Percentiles rank a stretch among this genome's conserved stretches.
phyloP scores from a whole-genome alignment of 2,888 invertebrate genomes.

The Steinernema hermaphroditum region DNA sequence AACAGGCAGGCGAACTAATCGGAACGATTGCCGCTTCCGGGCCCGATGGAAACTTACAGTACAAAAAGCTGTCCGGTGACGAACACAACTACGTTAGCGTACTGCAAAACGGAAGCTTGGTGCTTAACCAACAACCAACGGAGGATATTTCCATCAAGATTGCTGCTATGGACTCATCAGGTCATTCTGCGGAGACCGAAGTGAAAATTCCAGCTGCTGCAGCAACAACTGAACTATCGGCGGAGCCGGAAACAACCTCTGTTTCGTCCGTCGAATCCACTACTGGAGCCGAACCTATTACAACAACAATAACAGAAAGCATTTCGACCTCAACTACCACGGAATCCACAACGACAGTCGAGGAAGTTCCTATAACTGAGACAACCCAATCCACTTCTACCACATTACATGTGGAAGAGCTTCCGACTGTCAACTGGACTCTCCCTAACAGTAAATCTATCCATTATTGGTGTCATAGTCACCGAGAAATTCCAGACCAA shows the following conservation, averaged over 20 bases:
- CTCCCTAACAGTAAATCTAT: not conserved
- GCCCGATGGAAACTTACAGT: not conserved
- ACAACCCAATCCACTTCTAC: not conserved
- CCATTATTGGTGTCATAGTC: not conserved
- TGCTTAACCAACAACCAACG: not conserved
- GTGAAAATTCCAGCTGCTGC: not conserved
- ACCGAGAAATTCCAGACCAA: not conserved
- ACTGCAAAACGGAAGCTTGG: not conserved
- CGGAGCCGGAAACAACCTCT: constrained; percentile 37
- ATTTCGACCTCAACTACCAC: not conserved
- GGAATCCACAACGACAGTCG: not conserved
- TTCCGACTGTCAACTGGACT: not conserved
- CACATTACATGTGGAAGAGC: too few species aligned
- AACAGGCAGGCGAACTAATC: not conserved
- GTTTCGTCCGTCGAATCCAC: too few species aligned
- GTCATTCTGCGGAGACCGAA: constrained; percentile 34
- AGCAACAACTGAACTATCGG: constrained; percentile 41
- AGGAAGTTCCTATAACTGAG: too few species aligned
- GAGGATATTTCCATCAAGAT: constrained; percentile 10
- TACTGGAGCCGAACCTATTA: too few species aligned
- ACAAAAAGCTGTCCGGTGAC: constrained; percentile 23
- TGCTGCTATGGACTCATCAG: constrained; percentile 45
- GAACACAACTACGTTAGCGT: constrained; percentile 12
- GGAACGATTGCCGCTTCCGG: constrained; percentile 4
- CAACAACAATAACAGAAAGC: not conserved